Conservation (phyloP, 2,113 vertebrate species). For the Carassius carassius region DNA sequence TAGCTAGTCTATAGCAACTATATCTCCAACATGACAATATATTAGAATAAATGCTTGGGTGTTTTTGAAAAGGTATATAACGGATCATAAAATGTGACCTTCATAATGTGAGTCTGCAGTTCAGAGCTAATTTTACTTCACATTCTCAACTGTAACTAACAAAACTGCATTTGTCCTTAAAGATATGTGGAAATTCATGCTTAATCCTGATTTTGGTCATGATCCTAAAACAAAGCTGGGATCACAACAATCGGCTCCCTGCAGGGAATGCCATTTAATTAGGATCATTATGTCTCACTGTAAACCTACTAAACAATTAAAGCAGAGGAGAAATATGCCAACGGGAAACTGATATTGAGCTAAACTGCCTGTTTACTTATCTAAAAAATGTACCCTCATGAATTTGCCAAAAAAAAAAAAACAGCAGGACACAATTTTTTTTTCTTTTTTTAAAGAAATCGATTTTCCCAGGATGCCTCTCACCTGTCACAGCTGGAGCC, state of each 20-base stretch:
- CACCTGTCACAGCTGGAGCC: conserved; percentile 76
- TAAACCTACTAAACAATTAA: neutral
- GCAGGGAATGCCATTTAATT: conserved; percentile 19
- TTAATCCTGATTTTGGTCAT: conserved; percentile 1
- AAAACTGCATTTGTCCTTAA: neutral
- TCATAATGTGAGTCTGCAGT: neutral
- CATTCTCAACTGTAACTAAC: neutral
- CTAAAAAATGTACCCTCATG: no score
- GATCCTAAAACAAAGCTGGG: conserved; percentile 2
- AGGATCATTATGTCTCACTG: neutral
- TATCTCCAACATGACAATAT: neutral
- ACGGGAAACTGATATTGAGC: no score
- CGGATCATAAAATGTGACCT: conserved; percentile 1
- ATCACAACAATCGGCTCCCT: conserved; percentile 34
- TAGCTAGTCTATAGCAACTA: neutral
- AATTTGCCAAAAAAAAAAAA: no score
- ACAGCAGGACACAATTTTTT: no score
- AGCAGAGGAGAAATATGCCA: neutral
- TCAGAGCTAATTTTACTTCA: neutral
- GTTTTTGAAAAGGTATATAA: neutral
- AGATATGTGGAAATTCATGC: neutral
- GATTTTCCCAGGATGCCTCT: conserved; percentile 44
- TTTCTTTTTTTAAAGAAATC: no score
- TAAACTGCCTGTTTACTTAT: neutral
- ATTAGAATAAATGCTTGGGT: neutral